Percentiles rank a stretch among this genome's conserved stretches.
phyloP scores from a whole-genome alignment of 2,888 invertebrate species.

The Ectemnius continuus region DNA sequence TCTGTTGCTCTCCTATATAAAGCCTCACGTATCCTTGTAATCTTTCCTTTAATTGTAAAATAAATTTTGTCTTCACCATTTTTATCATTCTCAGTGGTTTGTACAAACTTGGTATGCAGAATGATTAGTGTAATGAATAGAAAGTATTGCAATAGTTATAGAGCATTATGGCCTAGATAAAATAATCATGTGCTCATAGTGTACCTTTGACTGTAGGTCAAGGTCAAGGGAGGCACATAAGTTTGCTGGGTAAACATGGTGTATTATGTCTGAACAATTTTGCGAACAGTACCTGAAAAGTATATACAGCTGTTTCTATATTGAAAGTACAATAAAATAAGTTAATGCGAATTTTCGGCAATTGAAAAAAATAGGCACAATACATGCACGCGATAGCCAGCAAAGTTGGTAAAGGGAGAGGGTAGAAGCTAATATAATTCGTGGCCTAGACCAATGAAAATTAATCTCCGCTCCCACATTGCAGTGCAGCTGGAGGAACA shows the following conservation, averaged over 20 bases:
- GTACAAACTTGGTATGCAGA: conserved; percentile 58
- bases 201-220: conserved; percentile 63
- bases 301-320: too few species aligned
- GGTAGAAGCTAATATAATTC: conserved; percentile 75
- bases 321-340: too few species aligned
- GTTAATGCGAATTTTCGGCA: too few species aligned
- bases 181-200: conserved; percentile 59
- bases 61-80: conserved; percentile 31
- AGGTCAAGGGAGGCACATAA: conserved; percentile 60
- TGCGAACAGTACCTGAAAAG: neutral
- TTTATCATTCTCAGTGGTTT: conserved; percentile 66
- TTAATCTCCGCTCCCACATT: conserved; percentile 75
- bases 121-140: conserved; percentile 66
- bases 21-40: conserved; percentile 22
- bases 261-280: neutral
- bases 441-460: conserved; percentile 74
- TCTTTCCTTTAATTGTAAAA: conserved; percentile 21
- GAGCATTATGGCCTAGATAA: conserved; percentile 73
- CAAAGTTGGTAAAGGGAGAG: conserved; percentile 73
- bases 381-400: conserved; percentile 32
- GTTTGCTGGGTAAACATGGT: conserved; percentile 55
- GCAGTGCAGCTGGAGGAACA: conserved; percentile 83
- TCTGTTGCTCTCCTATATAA: conserved; percentile 42
- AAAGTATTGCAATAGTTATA: conserved; percentile 66
- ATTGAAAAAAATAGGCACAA: too few species aligned